phyloP scores from a whole-genome alignment of 92 coral and sea anemone species.

The Blastomussa wellsi region DNA sequence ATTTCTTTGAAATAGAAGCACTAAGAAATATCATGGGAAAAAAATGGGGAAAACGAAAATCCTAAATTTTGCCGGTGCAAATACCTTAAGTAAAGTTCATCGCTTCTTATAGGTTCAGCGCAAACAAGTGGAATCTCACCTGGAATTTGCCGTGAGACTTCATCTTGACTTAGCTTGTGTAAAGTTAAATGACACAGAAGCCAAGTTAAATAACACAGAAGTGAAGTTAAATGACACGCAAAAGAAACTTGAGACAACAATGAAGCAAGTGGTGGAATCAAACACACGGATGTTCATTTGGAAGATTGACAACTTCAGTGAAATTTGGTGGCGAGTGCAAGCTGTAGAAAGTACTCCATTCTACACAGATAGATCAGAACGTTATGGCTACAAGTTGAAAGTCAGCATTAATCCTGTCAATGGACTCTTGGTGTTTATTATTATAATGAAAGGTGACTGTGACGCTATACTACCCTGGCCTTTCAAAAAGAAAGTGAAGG shows the following conservation, averaged over 20 bases:
- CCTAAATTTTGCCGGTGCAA: no score
- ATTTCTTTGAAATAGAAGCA: no score
- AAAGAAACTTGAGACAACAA: background rate
- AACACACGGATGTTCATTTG: slow-evolving; percentile 33
- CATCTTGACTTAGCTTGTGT: slow-evolving; percentile 18
- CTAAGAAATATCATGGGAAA: no score
- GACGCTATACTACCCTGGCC: slow-evolving; percentile 69
- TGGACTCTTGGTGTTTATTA: slow-evolving; percentile 34
- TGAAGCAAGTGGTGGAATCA: background rate
- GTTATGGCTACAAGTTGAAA: slow-evolving; percentile 57
- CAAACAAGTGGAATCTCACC: background rate
- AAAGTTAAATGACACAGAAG: background rate
- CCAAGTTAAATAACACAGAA: no score
- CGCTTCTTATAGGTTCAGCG: slow-evolving; percentile 1
- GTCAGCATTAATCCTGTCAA: slow-evolving; percentile 22
- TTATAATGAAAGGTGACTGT: slow-evolving; percentile 55
- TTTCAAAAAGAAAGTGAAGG: slow-evolving; percentile 36
- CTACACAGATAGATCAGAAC: slow-evolving; percentile 31
- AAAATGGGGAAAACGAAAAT: no score
- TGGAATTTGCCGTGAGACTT: background rate
- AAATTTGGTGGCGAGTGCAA: slow-evolving; percentile 16
- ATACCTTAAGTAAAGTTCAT: background rate
- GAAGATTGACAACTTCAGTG: slow-evolving; percentile 42
- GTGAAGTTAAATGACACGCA: background rate
- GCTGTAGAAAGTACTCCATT: slow-evolving; percentile 36